Evolutionary conservation across 1,140 invertebrate species (phyloP).

Genomic region (Drosophila tristis): DNA sequence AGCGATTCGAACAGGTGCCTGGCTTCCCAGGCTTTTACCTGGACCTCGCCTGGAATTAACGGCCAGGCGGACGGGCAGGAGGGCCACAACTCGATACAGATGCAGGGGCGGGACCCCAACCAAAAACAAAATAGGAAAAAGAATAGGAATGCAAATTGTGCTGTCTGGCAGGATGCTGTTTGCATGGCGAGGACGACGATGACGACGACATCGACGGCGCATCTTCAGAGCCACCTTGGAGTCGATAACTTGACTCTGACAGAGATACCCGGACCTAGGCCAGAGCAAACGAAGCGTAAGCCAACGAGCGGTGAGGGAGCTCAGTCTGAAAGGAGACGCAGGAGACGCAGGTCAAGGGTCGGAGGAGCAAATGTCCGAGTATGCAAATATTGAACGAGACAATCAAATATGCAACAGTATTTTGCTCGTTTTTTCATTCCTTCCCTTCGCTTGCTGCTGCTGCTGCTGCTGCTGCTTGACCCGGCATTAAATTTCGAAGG

Average conservation of each 20-base stretch:
- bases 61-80: slow-evolving; percentile 25
- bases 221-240: slow-evolving; percentile 9
- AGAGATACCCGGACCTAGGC: slow-evolving; percentile 12
- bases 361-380: slow-evolving; percentile 43
- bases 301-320: slow-evolving; percentile 48
- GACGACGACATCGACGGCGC: background rate
- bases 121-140: slow-evolving; percentile 3
- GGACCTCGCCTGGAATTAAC: background rate
- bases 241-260: slow-evolving; percentile 37
- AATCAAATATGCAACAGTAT: slow-evolving; percentile 81
- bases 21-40: slow-evolving; percentile 56
- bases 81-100: slow-evolving; percentile 40
- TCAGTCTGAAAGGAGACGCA: background rate
- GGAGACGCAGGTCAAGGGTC: slow-evolving; percentile 22
- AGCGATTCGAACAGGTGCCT: slow-evolving; percentile 45
- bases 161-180: slow-evolving; percentile 33
- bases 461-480: background rate
- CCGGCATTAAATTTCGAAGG: slow-evolving; percentile 34
- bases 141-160: slow-evolving; percentile 69
- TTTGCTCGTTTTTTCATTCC: slow-evolving; percentile 42
- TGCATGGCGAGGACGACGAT: too few relatives aligned
- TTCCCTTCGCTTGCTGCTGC: too few relatives aligned
- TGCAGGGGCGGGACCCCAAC: background rate
- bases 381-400: slow-evolving; percentile 79
- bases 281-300: slow-evolving; percentile 47